Conservation (phyloP, 2,113 vertebrate species). For the Protomyctophum bolini region DNA sequence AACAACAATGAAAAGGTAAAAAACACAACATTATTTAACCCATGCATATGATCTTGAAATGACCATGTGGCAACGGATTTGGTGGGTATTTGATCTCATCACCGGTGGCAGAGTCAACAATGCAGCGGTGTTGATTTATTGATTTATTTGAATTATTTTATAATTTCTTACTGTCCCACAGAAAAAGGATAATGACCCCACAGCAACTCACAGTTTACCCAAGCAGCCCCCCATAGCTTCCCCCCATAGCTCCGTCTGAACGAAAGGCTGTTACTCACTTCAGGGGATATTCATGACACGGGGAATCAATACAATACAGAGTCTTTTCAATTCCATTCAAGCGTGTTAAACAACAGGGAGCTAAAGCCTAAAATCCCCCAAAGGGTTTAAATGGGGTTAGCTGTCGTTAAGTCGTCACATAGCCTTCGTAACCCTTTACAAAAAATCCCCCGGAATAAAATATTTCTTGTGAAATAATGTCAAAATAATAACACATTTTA, state of each 20-base stretch:
- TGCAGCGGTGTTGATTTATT: constrained; percentile 23
- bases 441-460: too few species aligned
- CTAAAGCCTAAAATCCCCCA: too few species aligned
- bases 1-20: background rate
- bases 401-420: too few species aligned
- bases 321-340: too few species aligned
- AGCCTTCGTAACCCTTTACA: too few species aligned
- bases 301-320: too few species aligned
- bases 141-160: constrained; percentile 35
- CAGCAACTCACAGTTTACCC: constrained; percentile 18
- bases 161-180: constrained; percentile 29
- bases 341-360: too few species aligned
- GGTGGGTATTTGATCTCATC: too few species aligned
- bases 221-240: constrained; percentile 4
- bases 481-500: background rate
- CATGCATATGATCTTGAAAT: background rate
- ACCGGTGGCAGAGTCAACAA: background rate
- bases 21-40: background rate
- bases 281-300: too few species aligned
- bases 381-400: too few species aligned
- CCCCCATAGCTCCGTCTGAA: background rate
- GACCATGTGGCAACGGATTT: background rate
- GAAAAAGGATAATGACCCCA: constrained; percentile 30
- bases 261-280: background rate
- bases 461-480: background rate